phyloP scores from a whole-genome alignment of 2,797 vertebrate genomes.

The Acanthurus leucopareius region DNA sequence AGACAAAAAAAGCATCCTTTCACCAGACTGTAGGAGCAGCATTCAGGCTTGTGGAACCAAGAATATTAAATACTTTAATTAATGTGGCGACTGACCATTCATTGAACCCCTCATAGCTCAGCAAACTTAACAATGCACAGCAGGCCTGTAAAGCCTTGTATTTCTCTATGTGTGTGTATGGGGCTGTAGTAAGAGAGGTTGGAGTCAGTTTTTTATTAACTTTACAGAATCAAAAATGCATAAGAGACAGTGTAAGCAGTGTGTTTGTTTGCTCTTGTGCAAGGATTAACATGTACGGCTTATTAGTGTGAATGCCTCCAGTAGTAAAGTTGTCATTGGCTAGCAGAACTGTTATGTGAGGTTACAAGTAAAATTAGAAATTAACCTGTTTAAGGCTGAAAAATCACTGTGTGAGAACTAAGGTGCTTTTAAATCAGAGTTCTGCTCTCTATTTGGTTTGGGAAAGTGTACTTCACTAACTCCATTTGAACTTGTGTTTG shows the following conservation, averaged over 20 bases:
- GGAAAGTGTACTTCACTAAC: background rate
- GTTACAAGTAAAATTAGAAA: background rate
- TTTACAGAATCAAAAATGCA: too few species aligned
- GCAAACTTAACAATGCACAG: background rate
- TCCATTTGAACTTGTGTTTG: background rate
- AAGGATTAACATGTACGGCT: too few species aligned
- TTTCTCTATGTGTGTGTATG: background rate
- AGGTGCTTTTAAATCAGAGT: background rate
- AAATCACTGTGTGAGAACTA: background rate
- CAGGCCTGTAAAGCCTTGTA: background rate
- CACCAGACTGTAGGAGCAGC: too few species aligned
- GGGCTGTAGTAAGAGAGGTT: background rate
- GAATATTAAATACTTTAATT: constrained; percentile 2
- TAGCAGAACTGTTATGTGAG: background rate
- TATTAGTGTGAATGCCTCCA: too few species aligned
- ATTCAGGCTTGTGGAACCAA: background rate
- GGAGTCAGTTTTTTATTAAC: too few species aligned
- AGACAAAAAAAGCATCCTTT: background rate
- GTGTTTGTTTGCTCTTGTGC: too few species aligned
- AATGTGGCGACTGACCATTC: background rate
- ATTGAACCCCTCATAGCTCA: background rate
- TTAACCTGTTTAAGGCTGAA: background rate
- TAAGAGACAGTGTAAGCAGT: too few species aligned
- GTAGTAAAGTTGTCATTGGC: background rate
- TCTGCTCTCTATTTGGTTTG: background rate